phyloP scores from a whole-genome alignment of 2,888 invertebrate genomes.

The Platerodrilus igneus region DNA sequence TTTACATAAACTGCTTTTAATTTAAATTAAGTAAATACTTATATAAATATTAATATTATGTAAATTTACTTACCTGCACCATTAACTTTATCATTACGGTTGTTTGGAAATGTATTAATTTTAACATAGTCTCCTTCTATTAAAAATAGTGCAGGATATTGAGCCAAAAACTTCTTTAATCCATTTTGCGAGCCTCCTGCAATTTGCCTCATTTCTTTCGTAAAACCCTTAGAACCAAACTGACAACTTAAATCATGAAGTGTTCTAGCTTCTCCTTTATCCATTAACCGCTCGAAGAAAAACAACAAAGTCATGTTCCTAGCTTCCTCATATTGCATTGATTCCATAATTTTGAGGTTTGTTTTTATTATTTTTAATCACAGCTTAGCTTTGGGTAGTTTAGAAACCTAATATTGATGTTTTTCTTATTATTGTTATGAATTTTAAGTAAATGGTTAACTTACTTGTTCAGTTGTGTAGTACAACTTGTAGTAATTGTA shows the following conservation, averaged over 20 bases:
- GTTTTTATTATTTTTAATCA: no score
- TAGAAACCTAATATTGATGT: no score
- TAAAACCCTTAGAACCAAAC: conserved; percentile 98
- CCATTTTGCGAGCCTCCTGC: conserved; percentile 95
- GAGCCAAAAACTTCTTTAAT: conserved; percentile 91
- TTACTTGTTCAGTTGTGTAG: no score
- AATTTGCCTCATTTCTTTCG: conserved; percentile 96
- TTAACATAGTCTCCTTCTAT: conserved; percentile 91
- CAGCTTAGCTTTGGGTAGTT: no score
- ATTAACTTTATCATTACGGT: conserved; percentile 50
- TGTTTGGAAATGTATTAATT: conserved; percentile 73
- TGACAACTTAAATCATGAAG: conserved; percentile 97
- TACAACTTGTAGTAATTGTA: no score
- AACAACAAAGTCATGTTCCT: conserved; percentile 95
- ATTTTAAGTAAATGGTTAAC: no score
- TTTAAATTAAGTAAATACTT: no score
- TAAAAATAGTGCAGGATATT: conserved; percentile 93
- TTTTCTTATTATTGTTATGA: no score
- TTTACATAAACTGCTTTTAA: no score
- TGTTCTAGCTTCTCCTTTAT: conserved; percentile 92
- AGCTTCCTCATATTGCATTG: conserved; percentile 89
- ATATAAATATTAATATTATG: no score
- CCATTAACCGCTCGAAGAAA: conserved; percentile 96
- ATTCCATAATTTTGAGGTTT: conserved; percentile 75
- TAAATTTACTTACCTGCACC: conserved; percentile 16